These are phyloP conservation scores for Nesometra sesokonis DNA, from an alignment of 35 echinoderm and acorn worm species.

Conservation along the genomic window DNA sequence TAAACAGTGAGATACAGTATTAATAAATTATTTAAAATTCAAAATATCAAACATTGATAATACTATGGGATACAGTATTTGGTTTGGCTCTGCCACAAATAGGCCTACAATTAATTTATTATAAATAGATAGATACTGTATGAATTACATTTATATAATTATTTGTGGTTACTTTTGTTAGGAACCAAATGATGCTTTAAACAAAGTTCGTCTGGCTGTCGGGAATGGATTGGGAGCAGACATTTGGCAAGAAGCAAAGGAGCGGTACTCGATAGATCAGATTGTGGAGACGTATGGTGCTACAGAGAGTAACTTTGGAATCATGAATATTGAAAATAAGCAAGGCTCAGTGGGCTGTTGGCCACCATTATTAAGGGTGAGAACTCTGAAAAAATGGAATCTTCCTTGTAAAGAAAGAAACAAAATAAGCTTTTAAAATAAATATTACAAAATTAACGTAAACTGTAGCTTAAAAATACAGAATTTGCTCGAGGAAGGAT, in stretches of 20 bases:
- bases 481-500: no score
- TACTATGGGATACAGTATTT: no score
- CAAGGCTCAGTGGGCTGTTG: conserved; percentile 87
- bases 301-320: conserved; percentile 95
- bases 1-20: no score
- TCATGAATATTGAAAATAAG: conserved; percentile 97
- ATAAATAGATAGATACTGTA: no score
- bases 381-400: background rate
- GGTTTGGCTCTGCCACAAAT: no score
- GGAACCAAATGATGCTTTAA: conserved; percentile 48
- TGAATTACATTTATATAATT: background rate
- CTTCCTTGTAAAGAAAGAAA: no score
- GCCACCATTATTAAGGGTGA: conserved; percentile 72
- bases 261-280: conserved; percentile 48
- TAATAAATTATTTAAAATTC: no score
- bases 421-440: no score
- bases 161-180: conserved; percentile 7
- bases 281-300: conserved; percentile 93
- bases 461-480: no score
- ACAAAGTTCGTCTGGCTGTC: conserved; percentile 78
- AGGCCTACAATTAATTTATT: no score
- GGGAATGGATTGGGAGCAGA: conserved; percentile 87
- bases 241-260: conserved; percentile 64
- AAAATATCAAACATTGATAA: no score
- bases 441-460: no score